Evolutionary conservation across 2,113 vertebrate genomes (phyloP), one percentile per base, ranked within the genome.

Genomic region (Alexandromys fortis): DNA sequence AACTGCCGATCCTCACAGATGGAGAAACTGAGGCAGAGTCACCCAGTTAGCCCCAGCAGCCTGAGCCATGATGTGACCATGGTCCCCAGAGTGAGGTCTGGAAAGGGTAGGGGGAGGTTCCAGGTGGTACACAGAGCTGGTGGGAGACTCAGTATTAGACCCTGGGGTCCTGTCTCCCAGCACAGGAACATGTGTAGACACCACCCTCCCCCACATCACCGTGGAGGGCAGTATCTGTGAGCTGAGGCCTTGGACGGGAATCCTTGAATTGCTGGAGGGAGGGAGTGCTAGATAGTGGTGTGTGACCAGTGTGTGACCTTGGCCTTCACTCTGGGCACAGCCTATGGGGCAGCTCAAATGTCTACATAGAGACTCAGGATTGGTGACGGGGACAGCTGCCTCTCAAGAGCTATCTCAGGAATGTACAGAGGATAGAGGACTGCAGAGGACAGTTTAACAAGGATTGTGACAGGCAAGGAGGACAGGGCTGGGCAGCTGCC

Each of bases 401-500:
- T 65, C 33, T 14, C 38, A n/a, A 72, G 91, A 94, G 95, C 81
- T 96, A 96, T 97, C 97, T 92, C 61, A 86, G 95, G 97, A 93
- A 94, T 33, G 92, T 77, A 45, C 58, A 22, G 30, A 67, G 75
- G 11, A 78, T 63, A 76, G 81, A 92, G 70, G 76, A 30, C 70
- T 63, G 79, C 55, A 82, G 86, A 85, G 95, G 90, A 72, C 79
- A 93, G 87, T 79, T 81, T 94, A 96, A 93, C 83, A n/a, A 91
- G 95, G 45, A 77, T 61, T 52, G 26, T 68, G 94, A 92, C 68
- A 76, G 28, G 42, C 8, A 6, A 72, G 78, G 83, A 38, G 81
- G 70, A 52, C 17, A 26, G 72, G 73, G 67, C 73, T 83, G 82
- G 76, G 92, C 47, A 86, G 90, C 67, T 76, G 96, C 73, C 61